Conservation (phyloP, 1,140 invertebrate species). For the Drosophila ercepeae region DNA sequence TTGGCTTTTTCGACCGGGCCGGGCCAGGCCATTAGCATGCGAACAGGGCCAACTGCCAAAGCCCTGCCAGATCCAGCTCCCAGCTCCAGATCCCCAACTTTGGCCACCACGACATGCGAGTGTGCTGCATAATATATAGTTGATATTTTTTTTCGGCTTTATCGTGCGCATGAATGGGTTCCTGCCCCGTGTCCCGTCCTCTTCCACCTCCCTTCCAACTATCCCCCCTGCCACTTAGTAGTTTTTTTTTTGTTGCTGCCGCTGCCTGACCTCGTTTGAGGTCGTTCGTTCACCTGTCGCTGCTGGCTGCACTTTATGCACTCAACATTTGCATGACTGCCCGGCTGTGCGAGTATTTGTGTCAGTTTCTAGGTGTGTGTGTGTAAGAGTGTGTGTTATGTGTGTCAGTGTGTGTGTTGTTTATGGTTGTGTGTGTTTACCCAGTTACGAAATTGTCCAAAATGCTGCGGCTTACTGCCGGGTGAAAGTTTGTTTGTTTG, state of each 20-base stretch:
- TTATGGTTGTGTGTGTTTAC: slow-evolving; percentile 61
- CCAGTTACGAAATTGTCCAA: slow-evolving; percentile 81
- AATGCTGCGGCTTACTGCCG: slow-evolving; percentile 77
- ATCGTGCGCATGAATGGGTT: slow-evolving; percentile 75
- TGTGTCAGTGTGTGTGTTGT: slow-evolving; percentile 30
- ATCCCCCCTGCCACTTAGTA: slow-evolving; percentile 17
- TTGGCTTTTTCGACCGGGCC: slow-evolving; percentile 2
- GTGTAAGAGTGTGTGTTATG: slow-evolving; percentile 30
- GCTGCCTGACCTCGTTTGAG: slow-evolving; percentile 77
- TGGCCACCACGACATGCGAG: slow-evolving; percentile 4
- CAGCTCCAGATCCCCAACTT: not conserved
- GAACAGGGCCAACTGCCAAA: slow-evolving; percentile 26
- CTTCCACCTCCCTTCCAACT: slow-evolving; percentile 7
- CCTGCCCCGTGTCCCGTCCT: slow-evolving; percentile 5
- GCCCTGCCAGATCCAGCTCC: slow-evolving; percentile 13
- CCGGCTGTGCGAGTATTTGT: slow-evolving; percentile 26
- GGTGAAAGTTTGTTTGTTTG: slow-evolving; percentile 74
- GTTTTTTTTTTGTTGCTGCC: slow-evolving; percentile 36
- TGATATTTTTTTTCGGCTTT: slow-evolving; percentile 69
- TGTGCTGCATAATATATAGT: slow-evolving; percentile 48
- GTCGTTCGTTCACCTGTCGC: slow-evolving; percentile 82
- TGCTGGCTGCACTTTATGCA: slow-evolving; percentile 72
- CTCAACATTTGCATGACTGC: slow-evolving; percentile 71
- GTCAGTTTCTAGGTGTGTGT: slow-evolving; percentile 9
- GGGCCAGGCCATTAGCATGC: slow-evolving; percentile 49